Percentiles rank a stretch among this genome's conserved stretches.
These are phyloP conservation scores for Steatocranus sp. DNA, from an alignment of 2,797 vertebrate species.

Conservation along the genomic window DNA sequence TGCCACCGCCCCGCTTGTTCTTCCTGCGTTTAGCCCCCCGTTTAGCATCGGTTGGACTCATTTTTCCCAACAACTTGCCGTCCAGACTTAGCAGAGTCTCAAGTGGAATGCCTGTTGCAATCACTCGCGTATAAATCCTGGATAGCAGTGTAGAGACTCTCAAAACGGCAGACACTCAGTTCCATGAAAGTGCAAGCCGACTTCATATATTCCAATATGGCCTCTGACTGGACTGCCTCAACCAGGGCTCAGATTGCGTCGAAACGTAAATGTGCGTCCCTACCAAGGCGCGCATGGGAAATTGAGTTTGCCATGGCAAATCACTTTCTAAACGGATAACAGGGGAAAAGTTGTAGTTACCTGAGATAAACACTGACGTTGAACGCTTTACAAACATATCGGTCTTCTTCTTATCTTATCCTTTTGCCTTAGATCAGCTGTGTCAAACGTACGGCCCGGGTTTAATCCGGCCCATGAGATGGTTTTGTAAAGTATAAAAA, in stretches of 20 bases:
- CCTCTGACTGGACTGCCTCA: constrained; percentile 75
- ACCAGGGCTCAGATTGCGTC: constrained; percentile 82
- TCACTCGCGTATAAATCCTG: constrained; percentile 53
- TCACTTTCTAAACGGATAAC: not conserved
- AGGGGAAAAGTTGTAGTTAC: not conserved
- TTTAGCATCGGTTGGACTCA: constrained; percentile 97
- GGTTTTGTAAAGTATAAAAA: too few relatives aligned
- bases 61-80: constrained; percentile 76
- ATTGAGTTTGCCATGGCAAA: constrained; percentile 40
- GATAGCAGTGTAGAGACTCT: constrained; percentile 55
- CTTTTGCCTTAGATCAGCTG: not conserved
- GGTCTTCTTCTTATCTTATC: not conserved
- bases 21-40: constrained; percentile 96
- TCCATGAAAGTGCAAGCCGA: constrained; percentile 82
- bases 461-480: too few relatives aligned
- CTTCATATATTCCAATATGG: constrained; percentile 96
- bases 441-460: too few relatives aligned
- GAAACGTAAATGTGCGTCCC: constrained; percentile 37
- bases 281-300: constrained; percentile 56
- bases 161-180: constrained; percentile 65
- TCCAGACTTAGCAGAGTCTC: constrained; percentile 66
- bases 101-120: constrained; percentile 51
- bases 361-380: not conserved
- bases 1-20: constrained; percentile 94
- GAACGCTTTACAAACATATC: not conserved